Evolutionary conservation across 1,140 invertebrate species (phyloP), one percentile per base, ranked within the genome.

Genomic region (Antheraea mylitta): DNA sequence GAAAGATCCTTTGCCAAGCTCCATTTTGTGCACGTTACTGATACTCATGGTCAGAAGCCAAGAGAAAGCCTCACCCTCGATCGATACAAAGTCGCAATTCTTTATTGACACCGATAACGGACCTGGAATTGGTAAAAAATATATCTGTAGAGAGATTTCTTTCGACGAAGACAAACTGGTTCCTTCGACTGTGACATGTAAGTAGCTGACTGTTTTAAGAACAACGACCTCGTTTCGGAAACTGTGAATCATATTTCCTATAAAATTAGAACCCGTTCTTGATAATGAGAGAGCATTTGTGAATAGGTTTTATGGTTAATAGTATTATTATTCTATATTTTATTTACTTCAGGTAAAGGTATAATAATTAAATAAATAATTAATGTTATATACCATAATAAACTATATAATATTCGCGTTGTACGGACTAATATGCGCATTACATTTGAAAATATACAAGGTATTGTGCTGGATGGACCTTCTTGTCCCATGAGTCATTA

Each of bases 41-140:
- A 96, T 92, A 48, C 82, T 92, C 76, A 95, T 93, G 69, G 93
- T 92, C 18, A 94, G 86, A 11, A 96, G 87, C 92, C 94, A 94
- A 10, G 94, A 94, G 71, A 96, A 96, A 0, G 95, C 93, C 53
- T 93, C 90, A 11, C 93, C 92, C 67, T 94, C 94, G 48, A 96
- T 92, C 3, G 91, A 86, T 3, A 95, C 95, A 70, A 92, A 83
- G 53, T 86, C 88, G 79, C 94, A 94, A 64, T 92, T 85, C 30
- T 86, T 88, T 75, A 95, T 94, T 62, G 89, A 88, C 0, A 94
- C 92, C 30, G 93, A 94, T 6, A 95, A 85, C 7, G 94, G 94
- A n/a, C 94, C 94, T 78, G 93, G 42, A 92, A 92, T 64, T 42
- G 74, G 69, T 59, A 6, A 70, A 66, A 62, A 59, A 67, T 37